phyloP scores from a whole-genome alignment of 2,797 vertebrate species.

The Danio aesculapii region DNA sequence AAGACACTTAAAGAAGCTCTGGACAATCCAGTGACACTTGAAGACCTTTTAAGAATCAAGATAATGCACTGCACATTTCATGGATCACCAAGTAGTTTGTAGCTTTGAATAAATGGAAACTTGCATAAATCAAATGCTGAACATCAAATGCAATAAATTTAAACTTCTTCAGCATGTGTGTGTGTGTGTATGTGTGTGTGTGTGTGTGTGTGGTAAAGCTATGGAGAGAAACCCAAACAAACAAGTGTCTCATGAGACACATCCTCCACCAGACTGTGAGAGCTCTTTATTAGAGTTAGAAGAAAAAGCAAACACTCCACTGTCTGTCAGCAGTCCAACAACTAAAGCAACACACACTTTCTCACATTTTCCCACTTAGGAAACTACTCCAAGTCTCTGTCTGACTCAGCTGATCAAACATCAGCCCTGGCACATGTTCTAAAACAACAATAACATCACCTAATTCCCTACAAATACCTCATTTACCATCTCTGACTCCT shows the following conservation, averaged over 20 bases:
- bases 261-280: conserved; percentile 41
- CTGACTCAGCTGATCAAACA: conserved; percentile 56
- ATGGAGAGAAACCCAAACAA: conserved; percentile 42
- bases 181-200: conserved; percentile 11
- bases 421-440: conserved; percentile 33
- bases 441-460: conserved; percentile 40
- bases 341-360: conserved; percentile 52
- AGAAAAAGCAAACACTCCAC: conserved; percentile 58
- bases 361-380: conserved; percentile 44
- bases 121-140: neutral
- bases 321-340: conserved; percentile 54
- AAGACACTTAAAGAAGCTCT: neutral
- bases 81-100: neutral
- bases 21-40: neutral
- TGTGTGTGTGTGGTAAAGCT: conserved; percentile 22
- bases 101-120: neutral
- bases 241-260: conserved; percentile 28
- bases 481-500: conserved; percentile 50
- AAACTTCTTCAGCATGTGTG: neutral
- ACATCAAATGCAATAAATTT: conserved; percentile 8
- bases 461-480: conserved; percentile 48
- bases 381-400: conserved; percentile 33
- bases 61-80: neutral
- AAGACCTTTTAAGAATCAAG: neutral
- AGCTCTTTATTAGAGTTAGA: conserved; percentile 45